Evolutionary conservation across 2,888 invertebrate genomes (phyloP).

Genomic region (Halocaridina rubra): DNA sequence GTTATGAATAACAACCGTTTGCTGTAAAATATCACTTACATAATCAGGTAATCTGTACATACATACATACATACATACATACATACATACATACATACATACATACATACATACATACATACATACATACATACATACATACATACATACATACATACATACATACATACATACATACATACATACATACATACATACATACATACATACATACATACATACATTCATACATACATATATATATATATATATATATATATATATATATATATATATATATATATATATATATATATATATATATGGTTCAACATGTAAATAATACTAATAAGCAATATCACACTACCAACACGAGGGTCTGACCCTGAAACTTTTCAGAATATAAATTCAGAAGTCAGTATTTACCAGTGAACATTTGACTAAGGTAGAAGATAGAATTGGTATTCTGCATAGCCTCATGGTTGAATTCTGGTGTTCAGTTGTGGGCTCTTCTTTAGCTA

Average conservation of each 20-base stretch:
- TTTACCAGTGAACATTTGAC: no score
- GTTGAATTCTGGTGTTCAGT: no score
- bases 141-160: background rate
- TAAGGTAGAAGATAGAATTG: no score
- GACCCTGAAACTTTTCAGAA: no score
- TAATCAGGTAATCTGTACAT: background rate
- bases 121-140: background rate
- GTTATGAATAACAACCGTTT: no score
- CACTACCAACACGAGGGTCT: no score
- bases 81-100: background rate
- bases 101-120: background rate
- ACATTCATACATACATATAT: conserved; percentile 12
- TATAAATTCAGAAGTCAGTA: no score
- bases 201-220: background rate
- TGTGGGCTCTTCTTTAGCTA: no score
- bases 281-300: conserved; percentile 6
- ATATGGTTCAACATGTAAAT: no score
- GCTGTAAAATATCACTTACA: no score
- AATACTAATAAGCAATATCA: no score
- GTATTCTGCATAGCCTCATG: no score
- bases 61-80: background rate
- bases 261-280: conserved; percentile 7
- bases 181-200: background rate
- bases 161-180: background rate
- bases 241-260: conserved; percentile 17